phyloP scores from a whole-genome alignment of 2,888 invertebrate genomes.

The Malacosoma neustria region DNA sequence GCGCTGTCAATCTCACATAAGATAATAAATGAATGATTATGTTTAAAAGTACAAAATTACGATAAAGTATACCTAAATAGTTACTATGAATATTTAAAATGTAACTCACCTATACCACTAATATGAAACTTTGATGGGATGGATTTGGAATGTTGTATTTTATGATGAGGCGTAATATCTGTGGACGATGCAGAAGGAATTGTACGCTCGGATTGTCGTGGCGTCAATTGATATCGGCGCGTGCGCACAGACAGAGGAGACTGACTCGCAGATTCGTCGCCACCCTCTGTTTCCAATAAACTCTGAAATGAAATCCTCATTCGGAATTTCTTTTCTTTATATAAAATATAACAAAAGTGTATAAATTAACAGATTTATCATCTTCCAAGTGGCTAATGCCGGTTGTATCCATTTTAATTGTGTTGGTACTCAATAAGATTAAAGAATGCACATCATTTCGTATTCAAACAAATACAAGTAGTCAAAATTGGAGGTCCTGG shows the following conservation, averaged over 20 bases:
- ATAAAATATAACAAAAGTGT: neutral
- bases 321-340: neutral
- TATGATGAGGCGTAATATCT: constrained; percentile 82
- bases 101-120: constrained; percentile 80
- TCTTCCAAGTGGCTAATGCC: neutral
- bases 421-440: too few species aligned
- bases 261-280: constrained; percentile 85
- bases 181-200: constrained; percentile 78
- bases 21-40: too few species aligned
- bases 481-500: too few species aligned
- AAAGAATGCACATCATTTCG: too few species aligned
- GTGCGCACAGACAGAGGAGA: constrained; percentile 86
- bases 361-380: neutral
- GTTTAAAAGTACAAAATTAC: too few species aligned
- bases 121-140: constrained; percentile 72
- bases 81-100: too few species aligned
- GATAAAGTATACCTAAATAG: too few species aligned
- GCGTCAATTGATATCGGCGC: constrained; percentile 84
- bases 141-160: constrained; percentile 67
- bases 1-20: too few species aligned
- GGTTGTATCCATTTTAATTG: neutral
- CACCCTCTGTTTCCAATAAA: constrained; percentile 84
- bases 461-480: too few species aligned
- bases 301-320: constrained; percentile 75
- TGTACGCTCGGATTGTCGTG: constrained; percentile 88